These are phyloP conservation scores for Neoascia interrupta DNA, from an alignment of 2,888 invertebrate genomes.

Conservation along the genomic window DNA sequence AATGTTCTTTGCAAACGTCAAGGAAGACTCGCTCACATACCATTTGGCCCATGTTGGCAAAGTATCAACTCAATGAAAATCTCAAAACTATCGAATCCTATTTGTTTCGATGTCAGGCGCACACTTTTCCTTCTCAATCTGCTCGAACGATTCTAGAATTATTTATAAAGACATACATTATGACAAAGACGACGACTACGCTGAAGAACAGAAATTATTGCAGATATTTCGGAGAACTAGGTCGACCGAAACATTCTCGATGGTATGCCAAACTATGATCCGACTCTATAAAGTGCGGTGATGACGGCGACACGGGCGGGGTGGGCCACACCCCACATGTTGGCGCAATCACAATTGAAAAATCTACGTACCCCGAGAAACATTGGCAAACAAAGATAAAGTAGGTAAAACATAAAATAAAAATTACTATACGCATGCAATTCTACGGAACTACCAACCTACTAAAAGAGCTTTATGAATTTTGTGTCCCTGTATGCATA, in stretches of 20 bases:
- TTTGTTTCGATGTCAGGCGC: slow-evolving; percentile 12
- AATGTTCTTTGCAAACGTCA: slow-evolving; percentile 7
- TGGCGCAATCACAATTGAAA: slow-evolving; percentile 34
- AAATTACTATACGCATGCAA: slow-evolving; percentile 22
- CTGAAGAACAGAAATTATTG: slow-evolving; percentile 49
- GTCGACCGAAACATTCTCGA: slow-evolving; percentile 50
- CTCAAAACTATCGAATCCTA: slow-evolving; percentile 20
- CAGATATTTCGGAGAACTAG: slow-evolving; percentile 56
- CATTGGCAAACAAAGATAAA: slow-evolving; percentile 17
- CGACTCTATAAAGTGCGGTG: no score
- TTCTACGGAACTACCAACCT: slow-evolving; percentile 54
- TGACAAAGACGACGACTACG: slow-evolving; percentile 10
- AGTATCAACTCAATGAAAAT: slow-evolving; percentile 33
- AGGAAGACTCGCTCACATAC: slow-evolving; percentile 27
- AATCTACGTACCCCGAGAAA: slow-evolving; percentile 21
- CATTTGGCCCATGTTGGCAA: slow-evolving; percentile 39
- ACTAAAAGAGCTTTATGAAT: slow-evolving; percentile 38
- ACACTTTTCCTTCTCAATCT: slow-evolving; percentile 46
- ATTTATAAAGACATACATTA: slow-evolving; percentile 45
- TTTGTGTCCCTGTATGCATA: slow-evolving; percentile 33
- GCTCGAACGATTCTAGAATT: slow-evolving; percentile 47
- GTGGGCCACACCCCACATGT: slow-evolving; percentile 37
- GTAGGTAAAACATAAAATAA: background rate
- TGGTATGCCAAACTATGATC: slow-evolving; percentile 54
- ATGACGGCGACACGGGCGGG: background rate